These are phyloP conservation scores for Butorides virescens DNA, from an alignment of 2,113 vertebrate species.

Conservation along the genomic window DNA sequence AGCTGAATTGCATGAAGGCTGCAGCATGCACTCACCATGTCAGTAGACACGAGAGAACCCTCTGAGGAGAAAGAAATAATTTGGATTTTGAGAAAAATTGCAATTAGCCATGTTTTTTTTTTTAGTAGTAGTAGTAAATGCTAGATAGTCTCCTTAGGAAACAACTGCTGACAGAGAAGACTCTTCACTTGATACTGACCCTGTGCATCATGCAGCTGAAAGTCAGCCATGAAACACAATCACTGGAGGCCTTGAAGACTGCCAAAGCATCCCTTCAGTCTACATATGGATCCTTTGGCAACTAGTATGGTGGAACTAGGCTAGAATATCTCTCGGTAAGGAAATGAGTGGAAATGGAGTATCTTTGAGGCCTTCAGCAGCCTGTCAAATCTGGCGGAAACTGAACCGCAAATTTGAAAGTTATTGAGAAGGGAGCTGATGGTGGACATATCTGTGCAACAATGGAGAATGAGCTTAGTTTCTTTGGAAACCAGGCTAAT, in stretches of 20 bases:
- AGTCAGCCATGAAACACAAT: not conserved
- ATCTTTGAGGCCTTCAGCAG: not conserved
- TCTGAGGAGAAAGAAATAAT: not conserved
- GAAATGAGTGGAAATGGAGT: not conserved
- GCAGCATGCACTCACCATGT: not conserved
- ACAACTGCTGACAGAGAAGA: not conserved
- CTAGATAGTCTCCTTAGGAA: not conserved
- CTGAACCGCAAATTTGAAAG: not conserved
- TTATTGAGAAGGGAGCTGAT: not conserved
- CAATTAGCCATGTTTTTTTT: not conserved
- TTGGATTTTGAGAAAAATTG: not conserved
- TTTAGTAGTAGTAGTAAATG: not conserved
- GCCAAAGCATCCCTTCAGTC: not conserved
- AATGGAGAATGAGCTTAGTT: not conserved
- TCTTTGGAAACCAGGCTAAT: not conserved
- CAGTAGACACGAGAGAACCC: not conserved
- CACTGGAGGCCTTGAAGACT: not conserved
- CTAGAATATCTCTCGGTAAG: not conserved
- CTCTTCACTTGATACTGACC: not conserved
- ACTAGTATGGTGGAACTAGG: not conserved
- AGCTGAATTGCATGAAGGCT: not conserved
- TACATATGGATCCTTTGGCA: not conserved
- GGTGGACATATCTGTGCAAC: not conserved
- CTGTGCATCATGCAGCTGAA: not conserved
- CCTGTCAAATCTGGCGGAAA: not conserved